Conservation (phyloP, 2,113 vertebrate species). For the Cinclus cinclus region DNA sequence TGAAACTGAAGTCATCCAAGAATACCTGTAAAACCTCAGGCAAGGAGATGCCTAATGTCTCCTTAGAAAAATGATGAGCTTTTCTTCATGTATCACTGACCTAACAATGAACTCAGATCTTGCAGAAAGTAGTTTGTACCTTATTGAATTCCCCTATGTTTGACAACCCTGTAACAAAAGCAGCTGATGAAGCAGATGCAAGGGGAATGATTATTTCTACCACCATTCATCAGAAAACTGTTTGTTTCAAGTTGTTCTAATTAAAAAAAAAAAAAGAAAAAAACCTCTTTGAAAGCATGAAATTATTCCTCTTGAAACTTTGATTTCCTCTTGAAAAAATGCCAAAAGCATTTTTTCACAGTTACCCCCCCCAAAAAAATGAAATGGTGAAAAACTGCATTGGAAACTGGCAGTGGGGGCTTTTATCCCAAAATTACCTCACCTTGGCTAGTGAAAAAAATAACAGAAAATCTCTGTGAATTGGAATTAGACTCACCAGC, state of each 20-base stretch:
- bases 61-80: conserved; percentile 5
- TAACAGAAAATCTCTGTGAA: not conserved
- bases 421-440: not conserved
- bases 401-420: not conserved
- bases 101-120: conserved; percentile 32
- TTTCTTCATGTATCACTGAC: conserved; percentile 27
- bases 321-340: not conserved
- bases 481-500: not conserved
- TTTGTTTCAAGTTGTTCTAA: not conserved
- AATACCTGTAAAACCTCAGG: not conserved
- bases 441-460: not conserved
- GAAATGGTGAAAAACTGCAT: not conserved
- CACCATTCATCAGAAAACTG: not conserved
- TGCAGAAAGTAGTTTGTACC: not conserved
- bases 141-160: not conserved
- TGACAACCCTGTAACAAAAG: conserved; percentile 7
- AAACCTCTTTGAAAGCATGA: not conserved
- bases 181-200: conserved; percentile 29
- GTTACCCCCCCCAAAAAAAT: not conserved
- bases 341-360: not conserved
- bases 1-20: not conserved
- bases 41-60: not conserved
- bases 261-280: not conserved
- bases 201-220: not conserved
- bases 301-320: not conserved